A percentile compares a stretch with the other conserved stretches of the same genome.
Conservation (phyloP, 2,113 vertebrate species). For the Paraplagusia blochii region DNA sequence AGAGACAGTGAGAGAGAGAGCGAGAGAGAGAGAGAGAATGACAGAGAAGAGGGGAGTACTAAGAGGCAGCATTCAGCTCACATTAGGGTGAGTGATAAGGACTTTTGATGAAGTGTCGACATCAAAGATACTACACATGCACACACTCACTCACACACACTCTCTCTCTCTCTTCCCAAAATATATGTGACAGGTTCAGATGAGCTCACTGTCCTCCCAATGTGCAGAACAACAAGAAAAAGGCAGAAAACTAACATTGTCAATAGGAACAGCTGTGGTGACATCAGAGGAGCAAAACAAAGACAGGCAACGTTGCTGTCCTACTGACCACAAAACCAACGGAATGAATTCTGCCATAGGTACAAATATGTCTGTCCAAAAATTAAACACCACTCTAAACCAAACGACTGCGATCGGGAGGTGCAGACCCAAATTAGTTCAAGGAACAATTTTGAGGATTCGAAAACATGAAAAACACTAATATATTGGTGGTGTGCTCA, state of each 20-base stretch:
- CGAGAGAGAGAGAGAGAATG: conserved; percentile 11
- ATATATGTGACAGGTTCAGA: conserved; percentile 66
- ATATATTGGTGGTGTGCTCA: conserved; percentile 26
- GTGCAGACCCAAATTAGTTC: conserved; percentile 39
- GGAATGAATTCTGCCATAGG: conserved; percentile 24
- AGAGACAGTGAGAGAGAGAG: conserved; percentile 29
- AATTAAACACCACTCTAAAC: conserved; percentile 32
- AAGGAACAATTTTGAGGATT: conserved; percentile 33
- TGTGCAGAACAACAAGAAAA: conserved; percentile 58
- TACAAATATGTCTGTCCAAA: conserved; percentile 44
- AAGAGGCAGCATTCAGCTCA: conserved; percentile 66
- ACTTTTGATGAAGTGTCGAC: conserved; percentile 68
- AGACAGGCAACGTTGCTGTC: conserved; percentile 51
- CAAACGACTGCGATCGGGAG: conserved; percentile 16
- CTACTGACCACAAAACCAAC: too few relatives aligned
- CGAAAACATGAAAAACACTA: conserved; percentile 30
- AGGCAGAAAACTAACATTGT: conserved; percentile 44
- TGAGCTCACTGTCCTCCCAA: conserved; percentile 64
- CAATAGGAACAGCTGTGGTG: conserved; percentile 27
- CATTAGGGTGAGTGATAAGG: conserved; percentile 70
- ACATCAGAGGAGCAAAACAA: conserved; percentile 48
- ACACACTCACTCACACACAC: conserved; percentile 46
- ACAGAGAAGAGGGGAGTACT: conserved; percentile 28
- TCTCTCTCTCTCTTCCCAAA: conserved; percentile 54
- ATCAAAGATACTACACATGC: conserved; percentile 61